These are phyloP conservation scores for Zaprionus vittiger DNA, from an alignment of 1,140 invertebrate genomes.

Conservation along the genomic window DNA sequence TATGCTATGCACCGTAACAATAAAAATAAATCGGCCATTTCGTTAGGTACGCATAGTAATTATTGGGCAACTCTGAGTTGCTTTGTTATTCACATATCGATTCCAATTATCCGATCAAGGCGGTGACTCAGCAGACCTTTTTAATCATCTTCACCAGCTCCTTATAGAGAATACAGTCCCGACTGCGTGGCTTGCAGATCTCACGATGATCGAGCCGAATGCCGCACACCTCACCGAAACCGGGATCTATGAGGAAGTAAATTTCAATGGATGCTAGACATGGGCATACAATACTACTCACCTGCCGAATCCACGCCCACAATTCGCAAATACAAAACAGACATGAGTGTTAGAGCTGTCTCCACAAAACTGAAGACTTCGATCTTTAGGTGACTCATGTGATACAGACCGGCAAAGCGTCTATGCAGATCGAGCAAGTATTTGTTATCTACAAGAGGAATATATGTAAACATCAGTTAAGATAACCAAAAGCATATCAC, in stretches of 20 bases:
- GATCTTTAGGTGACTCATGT: conserved; percentile 85
- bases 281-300: conserved; percentile 63
- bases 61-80: conserved; percentile 60
- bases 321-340: conserved; percentile 88
- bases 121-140: conserved; percentile 75
- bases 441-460: conserved; percentile 86
- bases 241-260: conserved; percentile 86
- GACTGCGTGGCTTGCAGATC: conserved; percentile 89
- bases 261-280: not conserved
- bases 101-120: conserved; percentile 49
- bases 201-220: conserved; percentile 89
- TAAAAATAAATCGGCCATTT: conserved; percentile 39
- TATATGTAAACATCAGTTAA: not conserved
- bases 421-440: conserved; percentile 87
- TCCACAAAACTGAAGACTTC: conserved; percentile 89
- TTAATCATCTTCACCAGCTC: conserved; percentile 87
- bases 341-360: conserved; percentile 89
- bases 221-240: conserved; percentile 87
- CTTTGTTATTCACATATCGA: conserved; percentile 67
- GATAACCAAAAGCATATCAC: rapidly evolving
- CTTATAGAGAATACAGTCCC: conserved; percentile 88
- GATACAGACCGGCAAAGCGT: conserved; percentile 85
- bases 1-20: conserved; percentile 63
- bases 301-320: conserved; percentile 89
- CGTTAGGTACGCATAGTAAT: conserved; percentile 67